Evolutionary conservation across 2,888 invertebrate species (phyloP).

Genomic region (Chloromyia formosa): DNA sequence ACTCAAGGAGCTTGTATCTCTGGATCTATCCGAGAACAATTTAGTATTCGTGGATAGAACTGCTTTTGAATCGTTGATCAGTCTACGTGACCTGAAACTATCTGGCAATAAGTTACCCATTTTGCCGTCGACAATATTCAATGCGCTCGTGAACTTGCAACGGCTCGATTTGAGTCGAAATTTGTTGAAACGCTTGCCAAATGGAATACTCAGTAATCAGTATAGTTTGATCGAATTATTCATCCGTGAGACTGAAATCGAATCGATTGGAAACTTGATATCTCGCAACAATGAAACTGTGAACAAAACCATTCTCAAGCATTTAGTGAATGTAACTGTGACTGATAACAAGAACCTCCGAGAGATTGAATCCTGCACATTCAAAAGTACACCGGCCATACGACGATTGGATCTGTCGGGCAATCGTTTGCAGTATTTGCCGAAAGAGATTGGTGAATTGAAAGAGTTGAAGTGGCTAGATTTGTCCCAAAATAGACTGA

Average conservation of each 20-base stretch:
- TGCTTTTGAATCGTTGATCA: slow-evolving; percentile 74
- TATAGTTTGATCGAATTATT: slow-evolving; percentile 69
- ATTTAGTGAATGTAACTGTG: slow-evolving; percentile 71
- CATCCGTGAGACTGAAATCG: slow-evolving; percentile 74
- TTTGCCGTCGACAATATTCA: slow-evolving; percentile 65
- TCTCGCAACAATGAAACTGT: slow-evolving; percentile 68
- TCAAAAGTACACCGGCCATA: slow-evolving; percentile 70
- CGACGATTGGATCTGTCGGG: slow-evolving; percentile 74
- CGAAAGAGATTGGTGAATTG: slow-evolving; percentile 59
- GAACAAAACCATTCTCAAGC: slow-evolving; percentile 64
- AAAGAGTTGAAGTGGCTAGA: slow-evolving; percentile 70
- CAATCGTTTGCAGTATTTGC: slow-evolving; percentile 72
- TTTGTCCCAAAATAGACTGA: slow-evolving; percentile 75
- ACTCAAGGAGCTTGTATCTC: slow-evolving; percentile 72
- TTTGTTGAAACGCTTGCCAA: slow-evolving; percentile 67
- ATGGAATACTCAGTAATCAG: slow-evolving; percentile 72
- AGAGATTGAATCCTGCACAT: slow-evolving; percentile 71
- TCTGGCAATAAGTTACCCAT: slow-evolving; percentile 68
- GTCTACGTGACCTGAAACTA: slow-evolving; percentile 69
- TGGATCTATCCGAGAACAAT: slow-evolving; percentile 73
- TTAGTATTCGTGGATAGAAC: slow-evolving; percentile 71
- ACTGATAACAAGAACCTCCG: slow-evolving; percentile 70
- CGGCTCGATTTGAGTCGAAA: slow-evolving; percentile 70
- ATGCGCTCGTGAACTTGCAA: slow-evolving; percentile 65
- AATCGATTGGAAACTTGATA: slow-evolving; percentile 66